These are phyloP conservation scores for Drosophila fulvimacula DNA, from an alignment of 2,888 invertebrate genomes.

Conservation along the genomic window DNA sequence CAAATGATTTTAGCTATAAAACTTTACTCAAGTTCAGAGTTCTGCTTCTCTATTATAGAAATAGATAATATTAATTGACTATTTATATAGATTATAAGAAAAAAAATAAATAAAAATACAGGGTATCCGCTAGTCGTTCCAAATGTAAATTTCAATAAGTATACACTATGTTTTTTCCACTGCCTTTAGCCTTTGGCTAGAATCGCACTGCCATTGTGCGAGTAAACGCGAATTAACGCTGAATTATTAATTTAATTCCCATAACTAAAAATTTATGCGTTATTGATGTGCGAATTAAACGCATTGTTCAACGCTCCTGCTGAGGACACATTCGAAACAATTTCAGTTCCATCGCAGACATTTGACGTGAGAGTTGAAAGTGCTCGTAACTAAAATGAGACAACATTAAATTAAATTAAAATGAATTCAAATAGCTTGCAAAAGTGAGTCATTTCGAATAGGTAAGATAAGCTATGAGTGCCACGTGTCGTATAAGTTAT, in stretches of 20 bases:
- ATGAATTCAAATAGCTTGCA: not conserved
- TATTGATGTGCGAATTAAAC: conserved; percentile 19
- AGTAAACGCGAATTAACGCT: not conserved
- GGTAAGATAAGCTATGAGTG: not conserved
- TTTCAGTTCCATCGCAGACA: not conserved
- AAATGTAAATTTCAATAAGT: not conserved
- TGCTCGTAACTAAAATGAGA: not conserved
- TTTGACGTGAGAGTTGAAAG: not conserved
- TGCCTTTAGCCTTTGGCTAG: not conserved
- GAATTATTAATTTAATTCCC: conserved; percentile 1
- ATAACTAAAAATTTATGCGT: conserved; percentile 15
- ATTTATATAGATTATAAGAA: no score
- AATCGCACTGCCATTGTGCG: not conserved
- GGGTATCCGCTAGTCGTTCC: not conserved
- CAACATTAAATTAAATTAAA: not conserved
- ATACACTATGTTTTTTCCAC: not conserved
- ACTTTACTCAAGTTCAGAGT: no score
- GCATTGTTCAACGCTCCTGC: not conserved
- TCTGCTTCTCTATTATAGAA: not conserved
- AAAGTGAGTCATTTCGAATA: not conserved
- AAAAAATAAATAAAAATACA: no score
- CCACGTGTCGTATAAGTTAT: not conserved
- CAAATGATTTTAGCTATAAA: not conserved
- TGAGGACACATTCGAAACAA: not conserved
- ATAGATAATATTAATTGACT: not conserved